Conservation (phyloP, 1,140 invertebrate species). For the Wiebesia pumilae region DNA sequence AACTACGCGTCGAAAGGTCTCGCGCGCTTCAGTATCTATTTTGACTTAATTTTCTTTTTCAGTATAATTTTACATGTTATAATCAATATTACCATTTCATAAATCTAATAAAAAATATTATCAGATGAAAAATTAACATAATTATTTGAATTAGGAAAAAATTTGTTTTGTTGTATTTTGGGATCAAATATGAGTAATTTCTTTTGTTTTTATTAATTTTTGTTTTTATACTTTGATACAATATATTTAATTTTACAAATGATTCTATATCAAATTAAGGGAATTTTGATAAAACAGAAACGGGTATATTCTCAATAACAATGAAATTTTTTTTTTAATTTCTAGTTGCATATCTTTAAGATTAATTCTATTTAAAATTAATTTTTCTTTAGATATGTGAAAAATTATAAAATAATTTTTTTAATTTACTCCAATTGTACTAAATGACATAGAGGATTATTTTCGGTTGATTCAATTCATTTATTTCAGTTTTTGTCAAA, state of each 20-base stretch:
- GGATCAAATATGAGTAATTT: slow-evolving; percentile 68
- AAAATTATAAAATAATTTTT: slow-evolving; percentile 58
- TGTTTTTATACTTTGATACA: slow-evolving; percentile 67
- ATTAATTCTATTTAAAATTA: slow-evolving; percentile 57
- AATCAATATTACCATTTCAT: not conserved
- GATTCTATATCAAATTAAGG: slow-evolving; percentile 64
- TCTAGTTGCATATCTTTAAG: slow-evolving; percentile 65
- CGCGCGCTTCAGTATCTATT: too few species aligned
- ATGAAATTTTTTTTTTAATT: slow-evolving; percentile 65
- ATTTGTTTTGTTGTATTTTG: slow-evolving; percentile 61
- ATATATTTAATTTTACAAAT: slow-evolving; percentile 63
- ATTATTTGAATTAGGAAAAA: slow-evolving; percentile 53
- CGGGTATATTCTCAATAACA: slow-evolving; percentile 65
- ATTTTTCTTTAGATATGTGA: slow-evolving; percentile 59
- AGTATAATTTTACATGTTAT: not conserved
- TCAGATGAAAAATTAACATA: not conserved
- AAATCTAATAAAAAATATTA: not conserved
- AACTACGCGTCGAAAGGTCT: too few species aligned
- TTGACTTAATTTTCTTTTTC: not conserved
- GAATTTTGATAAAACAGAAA: slow-evolving; percentile 64
- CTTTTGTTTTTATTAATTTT: slow-evolving; percentile 62
- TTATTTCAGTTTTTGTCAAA: slow-evolving; percentile 41
- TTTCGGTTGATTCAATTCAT: slow-evolving; percentile 50
- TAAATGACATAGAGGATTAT: slow-evolving; percentile 43
- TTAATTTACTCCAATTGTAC: slow-evolving; percentile 22